These are phyloP conservation scores for Machimus rusticus DNA, from an alignment of 2,888 invertebrate genomes.

Conservation along the genomic window DNA sequence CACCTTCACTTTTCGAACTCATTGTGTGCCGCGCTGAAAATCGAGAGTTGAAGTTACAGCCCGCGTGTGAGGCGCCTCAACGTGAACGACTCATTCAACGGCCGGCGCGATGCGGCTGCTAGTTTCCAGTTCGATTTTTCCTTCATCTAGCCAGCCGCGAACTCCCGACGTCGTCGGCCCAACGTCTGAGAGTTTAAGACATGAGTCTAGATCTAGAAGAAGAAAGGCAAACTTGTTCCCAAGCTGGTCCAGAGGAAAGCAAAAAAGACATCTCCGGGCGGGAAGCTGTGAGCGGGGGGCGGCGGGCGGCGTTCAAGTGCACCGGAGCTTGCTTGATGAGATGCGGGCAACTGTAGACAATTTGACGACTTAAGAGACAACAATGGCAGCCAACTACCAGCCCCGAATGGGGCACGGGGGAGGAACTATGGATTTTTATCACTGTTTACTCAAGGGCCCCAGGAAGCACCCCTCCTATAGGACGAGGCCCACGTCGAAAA, in stretches of 20 bases:
- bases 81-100: not conserved
- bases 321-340: constrained; percentile 3
- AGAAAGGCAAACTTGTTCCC: not conserved
- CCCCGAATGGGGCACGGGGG: not conserved
- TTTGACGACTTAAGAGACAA: constrained; percentile 27
- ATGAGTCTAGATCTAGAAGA: not conserved
- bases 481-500: not conserved
- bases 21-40: not conserved
- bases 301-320: not conserved
- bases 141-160: not conserved
- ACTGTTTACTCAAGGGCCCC: not conserved
- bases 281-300: not conserved
- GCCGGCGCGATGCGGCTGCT: not conserved
- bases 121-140: not conserved
- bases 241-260: not conserved
- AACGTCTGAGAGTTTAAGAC: not conserved
- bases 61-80: not conserved
- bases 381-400: not conserved
- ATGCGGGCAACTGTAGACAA: constrained; percentile 29
- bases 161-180: not conserved
- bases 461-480: not conserved
- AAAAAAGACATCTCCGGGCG: not conserved
- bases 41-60: not conserved
- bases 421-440: not conserved
- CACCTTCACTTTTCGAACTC: constrained; percentile 20